Percentiles rank a stretch among this genome's conserved stretches.
Conservation (phyloP, 2,888 invertebrate species). For the Nemoura dubitans region DNA sequence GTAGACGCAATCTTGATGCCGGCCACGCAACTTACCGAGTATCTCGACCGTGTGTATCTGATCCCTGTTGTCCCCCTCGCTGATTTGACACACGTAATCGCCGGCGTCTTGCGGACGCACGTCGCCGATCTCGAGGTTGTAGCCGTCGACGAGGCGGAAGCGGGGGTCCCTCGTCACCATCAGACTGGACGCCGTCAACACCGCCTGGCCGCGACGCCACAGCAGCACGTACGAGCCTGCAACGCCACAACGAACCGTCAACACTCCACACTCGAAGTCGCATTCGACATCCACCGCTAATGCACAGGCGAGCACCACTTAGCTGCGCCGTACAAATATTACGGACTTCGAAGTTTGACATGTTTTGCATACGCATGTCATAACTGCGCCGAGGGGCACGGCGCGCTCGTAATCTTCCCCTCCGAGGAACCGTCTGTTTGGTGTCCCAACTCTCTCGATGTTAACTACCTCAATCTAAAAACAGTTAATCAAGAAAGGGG, state of each 20-base stretch:
- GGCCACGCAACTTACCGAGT: constrained; percentile 59
- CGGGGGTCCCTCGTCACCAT: constrained; percentile 75
- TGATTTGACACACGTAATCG: constrained; percentile 78
- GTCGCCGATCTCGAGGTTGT: constrained; percentile 74
- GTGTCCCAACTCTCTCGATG: neutral
- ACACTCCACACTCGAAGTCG: neutral
- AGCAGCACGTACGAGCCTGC: constrained; percentile 73
- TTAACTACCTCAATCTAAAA: constrained; percentile 17
- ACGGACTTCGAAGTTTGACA: neutral
- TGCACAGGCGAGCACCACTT: no score
- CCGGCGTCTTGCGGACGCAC: constrained; percentile 76
- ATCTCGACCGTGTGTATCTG: constrained; percentile 79
- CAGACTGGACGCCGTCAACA: constrained; percentile 74
- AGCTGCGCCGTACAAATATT: no score
- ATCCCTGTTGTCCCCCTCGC: constrained; percentile 73
- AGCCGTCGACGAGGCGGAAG: constrained; percentile 74
- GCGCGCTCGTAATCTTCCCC: constrained; percentile 40
- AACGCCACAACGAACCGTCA: constrained; percentile 51
- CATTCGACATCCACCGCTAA: no score
- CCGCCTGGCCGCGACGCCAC: constrained; percentile 75
- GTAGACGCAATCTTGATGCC: neutral
- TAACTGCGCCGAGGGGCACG: neutral
- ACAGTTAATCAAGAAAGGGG: neutral
- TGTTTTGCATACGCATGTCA: neutral
- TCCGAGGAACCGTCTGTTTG: neutral